Conservation (phyloP, 2,888 invertebrate genomes). For the Omphaloscelis lunosa region DNA sequence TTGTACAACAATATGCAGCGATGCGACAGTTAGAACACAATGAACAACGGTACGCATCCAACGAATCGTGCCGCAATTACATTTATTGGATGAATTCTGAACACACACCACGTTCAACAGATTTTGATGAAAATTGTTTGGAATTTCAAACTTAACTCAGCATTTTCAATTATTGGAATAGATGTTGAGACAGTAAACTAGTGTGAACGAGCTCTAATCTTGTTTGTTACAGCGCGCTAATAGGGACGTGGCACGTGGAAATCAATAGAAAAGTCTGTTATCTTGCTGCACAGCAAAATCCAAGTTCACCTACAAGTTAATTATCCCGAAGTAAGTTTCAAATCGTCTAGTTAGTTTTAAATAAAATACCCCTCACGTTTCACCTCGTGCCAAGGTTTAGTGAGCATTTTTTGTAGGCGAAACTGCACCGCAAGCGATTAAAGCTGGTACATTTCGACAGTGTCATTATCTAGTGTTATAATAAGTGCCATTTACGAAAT, state of each 20-base stretch:
- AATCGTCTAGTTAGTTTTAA: constrained; percentile 58
- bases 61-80: constrained; percentile 31
- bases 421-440: constrained; percentile 78
- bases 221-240: constrained; percentile 54
- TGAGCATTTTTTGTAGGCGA: constrained; percentile 69
- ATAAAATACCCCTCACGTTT: constrained; percentile 72
- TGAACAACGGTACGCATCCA: constrained; percentile 42
- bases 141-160: constrained; percentile 20
- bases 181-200: constrained; percentile 23
- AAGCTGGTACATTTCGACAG: constrained; percentile 79
- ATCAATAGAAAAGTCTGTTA: constrained; percentile 50
- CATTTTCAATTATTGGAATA: constrained; percentile 26
- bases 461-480: constrained; percentile 76
- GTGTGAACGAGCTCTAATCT: constrained; percentile 57
- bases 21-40: constrained; percentile 47
- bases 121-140: constrained; percentile 17
- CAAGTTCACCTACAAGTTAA: constrained; percentile 31
- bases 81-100: constrained; percentile 27
- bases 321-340: constrained; percentile 20
- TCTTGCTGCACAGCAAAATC: constrained; percentile 31
- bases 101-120: constrained; percentile 16
- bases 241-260: constrained; percentile 42
- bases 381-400: constrained; percentile 72
- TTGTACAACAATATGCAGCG: constrained; percentile 51
- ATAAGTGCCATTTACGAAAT: constrained; percentile 76